phyloP scores from a whole-genome alignment of 2,113 vertebrate species.

The Thryonomys swinderianus region DNA sequence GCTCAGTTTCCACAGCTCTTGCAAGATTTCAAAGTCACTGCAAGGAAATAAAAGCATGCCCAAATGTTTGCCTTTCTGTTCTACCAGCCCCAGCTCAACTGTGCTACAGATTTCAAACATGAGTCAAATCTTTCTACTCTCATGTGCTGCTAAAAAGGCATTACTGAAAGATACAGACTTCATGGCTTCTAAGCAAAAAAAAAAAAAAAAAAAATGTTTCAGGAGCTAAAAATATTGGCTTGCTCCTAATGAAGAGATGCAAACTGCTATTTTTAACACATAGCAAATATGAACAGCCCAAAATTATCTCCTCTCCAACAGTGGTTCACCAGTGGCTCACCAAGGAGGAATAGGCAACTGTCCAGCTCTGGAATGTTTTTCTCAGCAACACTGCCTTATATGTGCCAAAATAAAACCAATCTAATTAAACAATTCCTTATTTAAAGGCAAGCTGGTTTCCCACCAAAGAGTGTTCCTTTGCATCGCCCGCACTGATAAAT shows the following conservation, averaged over 20 bases:
- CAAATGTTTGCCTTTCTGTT: background rate
- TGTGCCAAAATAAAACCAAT: slow-evolving; percentile 29
- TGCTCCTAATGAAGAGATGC: slow-evolving; percentile 42
- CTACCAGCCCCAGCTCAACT: background rate
- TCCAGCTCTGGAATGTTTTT: slow-evolving; percentile 31
- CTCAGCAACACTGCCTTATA: slow-evolving; percentile 31
- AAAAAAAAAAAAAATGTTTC: slow-evolving; percentile 8
- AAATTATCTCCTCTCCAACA: background rate
- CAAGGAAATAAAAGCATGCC: slow-evolving; percentile 18
- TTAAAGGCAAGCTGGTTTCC: slow-evolving; percentile 51
- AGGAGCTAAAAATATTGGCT: slow-evolving; percentile 15
- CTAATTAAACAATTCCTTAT: slow-evolving; percentile 62
- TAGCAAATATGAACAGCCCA: slow-evolving; percentile 52
- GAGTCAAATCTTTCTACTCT: background rate
- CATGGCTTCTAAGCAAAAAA: no score
- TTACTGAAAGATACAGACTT: background rate
- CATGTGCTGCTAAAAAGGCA: background rate
- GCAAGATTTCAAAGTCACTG: slow-evolving; percentile 54
- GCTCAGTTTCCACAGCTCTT: slow-evolving; percentile 28
- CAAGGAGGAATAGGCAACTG: background rate
- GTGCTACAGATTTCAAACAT: background rate
- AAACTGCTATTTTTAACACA: slow-evolving; percentile 67
- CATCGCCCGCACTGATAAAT: background rate
- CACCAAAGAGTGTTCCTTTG: background rate
- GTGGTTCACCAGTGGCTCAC: background rate